phyloP scores from a whole-genome alignment of 2,113 vertebrate species.

The Protobothrops mucrosquamatus region DNA sequence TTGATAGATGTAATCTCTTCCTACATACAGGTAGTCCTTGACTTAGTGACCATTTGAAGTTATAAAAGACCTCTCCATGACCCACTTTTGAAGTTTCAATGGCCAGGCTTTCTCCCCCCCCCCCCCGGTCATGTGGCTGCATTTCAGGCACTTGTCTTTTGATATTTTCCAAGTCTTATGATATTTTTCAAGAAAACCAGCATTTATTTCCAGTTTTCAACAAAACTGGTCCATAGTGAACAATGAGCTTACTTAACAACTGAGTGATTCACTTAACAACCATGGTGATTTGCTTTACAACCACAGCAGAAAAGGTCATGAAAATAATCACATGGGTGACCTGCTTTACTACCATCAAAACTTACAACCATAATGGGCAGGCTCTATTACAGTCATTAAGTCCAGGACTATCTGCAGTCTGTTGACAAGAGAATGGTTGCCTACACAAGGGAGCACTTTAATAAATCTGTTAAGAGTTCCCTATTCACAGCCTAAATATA shows the following conservation, averaged over 20 bases:
- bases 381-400: background rate
- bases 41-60: background rate
- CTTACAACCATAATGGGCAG: background rate
- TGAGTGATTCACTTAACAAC: background rate
- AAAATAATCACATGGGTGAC: too few species aligned
- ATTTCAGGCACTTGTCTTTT: background rate
- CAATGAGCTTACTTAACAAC: background rate
- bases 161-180: background rate
- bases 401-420: background rate
- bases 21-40: background rate
- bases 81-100: background rate
- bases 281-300: background rate
- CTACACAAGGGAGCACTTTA: background rate
- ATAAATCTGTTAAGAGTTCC: background rate
- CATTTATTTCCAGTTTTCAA: background rate
- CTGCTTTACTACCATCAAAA: too few species aligned
- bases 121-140: background rate
- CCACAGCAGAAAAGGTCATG: background rate
- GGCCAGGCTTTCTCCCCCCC: background rate
- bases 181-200: background rate
- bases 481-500: background rate
- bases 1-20: background rate
- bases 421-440: background rate
- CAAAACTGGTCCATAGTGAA: background rate
- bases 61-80: background rate